A percentile compares a stretch with the other conserved stretches of the same genome.
phyloP scores from a whole-genome alignment of 2,113 vertebrate species.

The Camarhynchus parvulus region DNA sequence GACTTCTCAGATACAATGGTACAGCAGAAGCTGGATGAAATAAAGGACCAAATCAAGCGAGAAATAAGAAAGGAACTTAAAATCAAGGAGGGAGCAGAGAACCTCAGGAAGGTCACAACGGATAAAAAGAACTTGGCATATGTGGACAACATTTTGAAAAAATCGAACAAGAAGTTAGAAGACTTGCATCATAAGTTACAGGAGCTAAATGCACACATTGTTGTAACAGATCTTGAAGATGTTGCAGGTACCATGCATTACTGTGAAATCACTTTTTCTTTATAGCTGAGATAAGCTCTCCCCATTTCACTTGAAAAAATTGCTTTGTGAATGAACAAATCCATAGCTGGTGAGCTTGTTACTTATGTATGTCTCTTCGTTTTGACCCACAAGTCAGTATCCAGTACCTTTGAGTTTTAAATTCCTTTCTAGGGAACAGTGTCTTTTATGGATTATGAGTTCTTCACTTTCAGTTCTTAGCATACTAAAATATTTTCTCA shows the following conservation, averaged over 20 bases:
- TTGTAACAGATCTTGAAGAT: conserved; percentile 95
- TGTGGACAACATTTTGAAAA: conserved; percentile 99
- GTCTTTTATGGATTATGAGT: background rate
- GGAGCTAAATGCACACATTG: conserved; percentile 96
- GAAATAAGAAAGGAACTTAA: conserved; percentile 99
- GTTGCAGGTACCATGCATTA: conserved; percentile 82
- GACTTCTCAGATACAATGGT: conserved; percentile 94
- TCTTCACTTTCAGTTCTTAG: background rate
- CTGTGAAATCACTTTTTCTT: background rate
- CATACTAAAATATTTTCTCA: background rate
- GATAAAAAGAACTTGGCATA: conserved; percentile 99
- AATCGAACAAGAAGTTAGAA: conserved; percentile 97
- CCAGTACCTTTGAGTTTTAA: background rate
- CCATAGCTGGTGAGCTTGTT: background rate
- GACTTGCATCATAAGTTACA: conserved; percentile 97
- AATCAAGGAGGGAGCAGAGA: conserved; percentile 98
- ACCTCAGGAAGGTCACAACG: conserved; percentile 95
- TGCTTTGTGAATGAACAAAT: background rate
- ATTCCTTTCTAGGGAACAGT: background rate
- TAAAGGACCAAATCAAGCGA: conserved; percentile 95
- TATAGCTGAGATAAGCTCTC: background rate
- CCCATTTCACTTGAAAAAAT: background rate
- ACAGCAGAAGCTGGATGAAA: conserved; percentile 96
- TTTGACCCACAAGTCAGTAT: background rate
- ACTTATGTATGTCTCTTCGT: background rate